These are phyloP conservation scores for Meles meles DNA, from an alignment of 2,113 vertebrate species.

Conservation along the genomic window DNA sequence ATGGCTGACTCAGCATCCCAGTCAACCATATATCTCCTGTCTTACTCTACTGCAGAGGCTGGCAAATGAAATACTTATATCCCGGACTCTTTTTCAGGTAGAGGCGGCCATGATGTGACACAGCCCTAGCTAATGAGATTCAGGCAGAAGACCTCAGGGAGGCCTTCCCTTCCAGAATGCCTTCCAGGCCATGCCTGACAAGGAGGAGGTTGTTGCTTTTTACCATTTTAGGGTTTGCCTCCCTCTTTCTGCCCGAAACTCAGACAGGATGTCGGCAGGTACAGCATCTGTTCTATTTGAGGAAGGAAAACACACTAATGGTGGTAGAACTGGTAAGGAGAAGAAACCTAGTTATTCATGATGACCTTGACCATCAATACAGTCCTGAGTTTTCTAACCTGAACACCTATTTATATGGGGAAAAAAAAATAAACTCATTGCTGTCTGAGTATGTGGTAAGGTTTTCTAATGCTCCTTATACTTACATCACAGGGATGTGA, in stretches of 20 bases:
- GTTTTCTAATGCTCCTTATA: neutral
- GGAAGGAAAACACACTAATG: neutral
- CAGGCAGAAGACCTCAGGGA: neutral
- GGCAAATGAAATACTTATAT: neutral
- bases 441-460: neutral
- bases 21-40: neutral
- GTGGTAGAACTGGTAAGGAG: neutral
- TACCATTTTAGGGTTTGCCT: neutral
- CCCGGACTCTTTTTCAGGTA: neutral
- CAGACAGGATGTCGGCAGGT: neutral
- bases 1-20: neutral
- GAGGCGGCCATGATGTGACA: neutral
- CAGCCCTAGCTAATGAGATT: neutral
- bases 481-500: neutral
- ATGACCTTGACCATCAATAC: neutral
- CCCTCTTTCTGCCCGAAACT: neutral
- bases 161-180: neutral
- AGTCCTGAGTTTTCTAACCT: neutral
- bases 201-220: neutral
- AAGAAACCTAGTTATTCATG: neutral
- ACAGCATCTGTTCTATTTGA: neutral
- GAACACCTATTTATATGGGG: neutral
- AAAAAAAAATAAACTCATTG: neutral
- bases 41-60: neutral
- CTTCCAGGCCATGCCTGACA: neutral